Percentiles rank a stretch among this genome's conserved stretches.
Conservation (phyloP, 2,888 invertebrate species). For the Brachyptera risi region DNA sequence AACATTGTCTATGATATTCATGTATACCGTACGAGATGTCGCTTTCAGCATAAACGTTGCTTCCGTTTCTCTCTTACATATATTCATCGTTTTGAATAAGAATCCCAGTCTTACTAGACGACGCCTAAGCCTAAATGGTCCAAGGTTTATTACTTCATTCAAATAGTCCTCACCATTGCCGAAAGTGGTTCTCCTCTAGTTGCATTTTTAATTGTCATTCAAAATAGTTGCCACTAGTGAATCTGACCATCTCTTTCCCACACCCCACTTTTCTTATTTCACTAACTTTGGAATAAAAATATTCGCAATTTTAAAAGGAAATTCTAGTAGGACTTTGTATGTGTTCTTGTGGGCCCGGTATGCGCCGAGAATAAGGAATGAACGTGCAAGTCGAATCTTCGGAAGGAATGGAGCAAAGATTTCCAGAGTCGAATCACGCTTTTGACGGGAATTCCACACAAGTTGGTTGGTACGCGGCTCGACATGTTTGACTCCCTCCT, state of each 20-base stretch:
- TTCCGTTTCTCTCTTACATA: too few species aligned
- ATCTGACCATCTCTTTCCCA: neutral
- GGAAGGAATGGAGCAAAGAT: neutral
- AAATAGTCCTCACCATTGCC: too few species aligned
- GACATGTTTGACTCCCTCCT: neutral
- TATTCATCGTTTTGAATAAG: too few species aligned
- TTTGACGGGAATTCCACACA: constrained; percentile 12
- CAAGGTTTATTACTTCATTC: too few species aligned
- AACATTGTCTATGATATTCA: too few species aligned
- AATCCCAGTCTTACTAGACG: too few species aligned
- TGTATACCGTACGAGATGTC: too few species aligned
- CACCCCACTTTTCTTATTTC: neutral
- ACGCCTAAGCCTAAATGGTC: too few species aligned
- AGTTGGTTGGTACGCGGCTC: neutral
- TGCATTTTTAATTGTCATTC: neutral
- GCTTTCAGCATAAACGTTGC: too few species aligned
- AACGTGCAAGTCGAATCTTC: constrained; percentile 3
- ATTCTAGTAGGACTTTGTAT: constrained; percentile 17
- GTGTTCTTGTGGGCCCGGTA: constrained; percentile 6
- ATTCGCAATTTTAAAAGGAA: constrained; percentile 11
- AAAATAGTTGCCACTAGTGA: neutral
- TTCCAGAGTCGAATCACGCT: constrained; percentile 6
- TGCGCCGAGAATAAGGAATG: constrained; percentile 11
- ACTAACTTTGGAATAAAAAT: neutral
- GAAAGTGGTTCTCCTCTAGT: too few species aligned